A percentile compares a stretch with the other conserved stretches of the same genome.
Conservation (phyloP, 2,888 invertebrate species). For the Heliconius ethilla region DNA sequence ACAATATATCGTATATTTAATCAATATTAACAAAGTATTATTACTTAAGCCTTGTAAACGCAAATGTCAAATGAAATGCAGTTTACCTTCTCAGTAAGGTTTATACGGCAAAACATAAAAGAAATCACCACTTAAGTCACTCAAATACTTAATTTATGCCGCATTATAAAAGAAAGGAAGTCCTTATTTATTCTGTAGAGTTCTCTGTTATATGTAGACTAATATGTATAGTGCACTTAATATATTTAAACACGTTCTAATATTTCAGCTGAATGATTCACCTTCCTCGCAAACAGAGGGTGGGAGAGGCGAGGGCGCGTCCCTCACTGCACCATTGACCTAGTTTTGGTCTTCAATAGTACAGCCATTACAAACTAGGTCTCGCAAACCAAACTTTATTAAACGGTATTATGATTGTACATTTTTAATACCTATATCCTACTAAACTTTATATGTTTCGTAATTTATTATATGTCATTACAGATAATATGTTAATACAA, state of each 20-base stretch:
- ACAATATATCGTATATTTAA: conserved; percentile 11
- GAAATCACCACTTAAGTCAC: conserved; percentile 4
- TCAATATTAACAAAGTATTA: conserved; percentile 22
- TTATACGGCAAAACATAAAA: conserved; percentile 27
- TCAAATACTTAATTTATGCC: conserved; percentile 5
- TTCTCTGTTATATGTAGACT: not conserved
- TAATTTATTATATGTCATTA: not conserved
- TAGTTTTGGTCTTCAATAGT: conserved; percentile 60
- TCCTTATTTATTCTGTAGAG: not conserved
- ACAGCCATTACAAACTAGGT: conserved; percentile 42
- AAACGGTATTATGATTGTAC: conserved; percentile 17
- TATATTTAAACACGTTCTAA: conserved; percentile 22
- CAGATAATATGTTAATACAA: not conserved
- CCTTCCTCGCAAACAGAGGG: conserved; percentile 45
- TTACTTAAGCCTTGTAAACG: conserved; percentile 33
- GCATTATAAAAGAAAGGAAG: not conserved
- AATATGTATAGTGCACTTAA: not conserved
- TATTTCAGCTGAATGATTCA: conserved; percentile 45
- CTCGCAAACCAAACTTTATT: conserved; percentile 32
- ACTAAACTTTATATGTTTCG: not conserved
- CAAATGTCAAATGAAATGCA: conserved; percentile 43
- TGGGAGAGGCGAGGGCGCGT: conserved; percentile 54
- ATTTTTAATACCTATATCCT: not conserved
- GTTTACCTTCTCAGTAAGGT: conserved; percentile 41
- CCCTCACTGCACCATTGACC: conserved; percentile 76